A percentile compares a stretch with the other conserved stretches of the same genome.
Evolutionary conservation across 2,888 invertebrate genomes (phyloP).

Genomic region (Pachliopta kotzebuea): DNA sequence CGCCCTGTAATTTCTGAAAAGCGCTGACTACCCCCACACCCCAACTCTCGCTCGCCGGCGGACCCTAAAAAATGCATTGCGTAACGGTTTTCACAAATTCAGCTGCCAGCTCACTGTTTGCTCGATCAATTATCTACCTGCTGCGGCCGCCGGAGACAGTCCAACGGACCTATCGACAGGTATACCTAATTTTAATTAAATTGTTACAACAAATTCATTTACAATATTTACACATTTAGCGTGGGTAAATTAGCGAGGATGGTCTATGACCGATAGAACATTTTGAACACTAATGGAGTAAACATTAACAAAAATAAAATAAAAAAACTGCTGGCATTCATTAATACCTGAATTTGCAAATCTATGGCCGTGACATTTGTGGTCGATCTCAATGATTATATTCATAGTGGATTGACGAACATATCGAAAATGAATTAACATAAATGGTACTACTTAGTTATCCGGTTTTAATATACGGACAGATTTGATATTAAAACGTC

Average conservation of each 20-base stretch:
- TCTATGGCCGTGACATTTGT: conserved; percentile 46
- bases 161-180: not conserved
- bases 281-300: conserved; percentile 22
- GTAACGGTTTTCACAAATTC: conserved; percentile 75
- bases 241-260: not conserved
- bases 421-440: conserved; percentile 30
- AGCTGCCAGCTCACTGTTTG: conserved; percentile 52
- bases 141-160: conserved; percentile 23
- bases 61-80: conserved; percentile 80
- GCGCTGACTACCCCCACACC: conserved; percentile 67
- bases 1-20: conserved; percentile 74
- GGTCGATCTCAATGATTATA: conserved; percentile 33
- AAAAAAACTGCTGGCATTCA: conserved; percentile 35
- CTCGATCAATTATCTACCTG: conserved; percentile 77
- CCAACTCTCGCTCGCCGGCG: conserved; percentile 47
- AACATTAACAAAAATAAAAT: conserved; percentile 9
- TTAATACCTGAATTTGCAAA: conserved; percentile 39
- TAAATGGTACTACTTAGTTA: conserved; percentile 24
- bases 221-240: not conserved
- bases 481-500: no score
- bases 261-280: conserved; percentile 7
- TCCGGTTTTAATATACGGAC: not conserved
- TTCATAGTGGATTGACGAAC: conserved; percentile 31
- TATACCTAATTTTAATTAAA: not conserved
- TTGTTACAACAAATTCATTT: not conserved